These are phyloP conservation scores for Aspidiotus rigidus DNA, from an alignment of 2,888 invertebrate genomes.

Conservation along the genomic window DNA sequence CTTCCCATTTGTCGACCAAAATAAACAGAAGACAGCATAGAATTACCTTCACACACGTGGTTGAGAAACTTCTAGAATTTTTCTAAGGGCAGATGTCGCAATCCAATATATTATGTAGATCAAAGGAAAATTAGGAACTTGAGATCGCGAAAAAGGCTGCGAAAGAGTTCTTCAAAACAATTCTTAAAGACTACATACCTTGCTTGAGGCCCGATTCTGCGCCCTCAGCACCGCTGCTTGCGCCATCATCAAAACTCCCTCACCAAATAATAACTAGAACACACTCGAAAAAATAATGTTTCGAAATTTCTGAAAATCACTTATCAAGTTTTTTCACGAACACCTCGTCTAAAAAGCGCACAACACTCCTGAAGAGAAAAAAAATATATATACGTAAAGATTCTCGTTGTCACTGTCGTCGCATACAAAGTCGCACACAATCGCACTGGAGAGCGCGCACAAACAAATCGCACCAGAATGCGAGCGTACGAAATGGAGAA, in stretches of 20 bases:
- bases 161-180: not conserved
- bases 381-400: too few relatives aligned
- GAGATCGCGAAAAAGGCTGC: not conserved
- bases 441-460: constrained; percentile 17
- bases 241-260: constrained; percentile 40
- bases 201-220: constrained; percentile 41
- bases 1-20: too few relatives aligned
- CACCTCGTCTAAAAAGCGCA: not conserved
- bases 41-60: too few relatives aligned
- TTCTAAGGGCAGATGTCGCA: too few relatives aligned
- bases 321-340: not conserved
- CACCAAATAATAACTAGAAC: not conserved
- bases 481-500: not conserved
- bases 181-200: constrained; percentile 38
- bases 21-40: too few relatives aligned
- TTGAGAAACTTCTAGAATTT: too few relatives aligned
- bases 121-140: too few relatives aligned
- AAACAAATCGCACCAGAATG: constrained; percentile 6
- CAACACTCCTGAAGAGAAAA: not conserved
- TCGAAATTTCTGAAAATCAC: not conserved
- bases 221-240: constrained; percentile 42
- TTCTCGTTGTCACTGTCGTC: constrained; percentile 15
- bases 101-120: too few relatives aligned
- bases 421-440: constrained; percentile 4
- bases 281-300: constrained; percentile 13